phyloP scores from a whole-genome alignment of 2,797 vertebrate genomes.

The Parotocinclus haroldoi region DNA sequence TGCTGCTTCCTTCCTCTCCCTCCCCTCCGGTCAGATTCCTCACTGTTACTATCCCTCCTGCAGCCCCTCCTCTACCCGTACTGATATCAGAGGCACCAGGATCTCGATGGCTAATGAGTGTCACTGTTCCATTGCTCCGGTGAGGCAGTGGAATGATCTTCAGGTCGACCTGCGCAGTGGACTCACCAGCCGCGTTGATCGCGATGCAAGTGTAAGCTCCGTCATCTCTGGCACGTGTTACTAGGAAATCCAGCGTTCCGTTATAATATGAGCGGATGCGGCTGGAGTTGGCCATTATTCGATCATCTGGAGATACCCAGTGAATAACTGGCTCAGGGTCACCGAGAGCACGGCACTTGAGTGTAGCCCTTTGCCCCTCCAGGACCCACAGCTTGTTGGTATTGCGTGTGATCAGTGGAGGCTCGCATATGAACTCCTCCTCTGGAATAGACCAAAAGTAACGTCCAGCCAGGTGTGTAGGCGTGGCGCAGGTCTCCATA shows the following conservation, averaged over 20 bases:
- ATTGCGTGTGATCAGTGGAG: slow-evolving; percentile 88
- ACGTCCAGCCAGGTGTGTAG: slow-evolving; percentile 75
- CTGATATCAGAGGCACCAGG: slow-evolving; percentile 70
- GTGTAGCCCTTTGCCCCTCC: slow-evolving; percentile 84
- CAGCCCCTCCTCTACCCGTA: slow-evolving; percentile 43
- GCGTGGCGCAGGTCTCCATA: slow-evolving; percentile 91
- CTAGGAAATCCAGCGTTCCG: slow-evolving; percentile 75
- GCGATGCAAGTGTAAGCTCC: slow-evolving; percentile 77
- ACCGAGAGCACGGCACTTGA: slow-evolving; percentile 84
- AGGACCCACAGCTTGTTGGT: slow-evolving; percentile 88
- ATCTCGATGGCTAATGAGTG: slow-evolving; percentile 49
- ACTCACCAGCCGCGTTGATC: slow-evolving; percentile 77
- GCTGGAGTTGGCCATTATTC: slow-evolving; percentile 78
- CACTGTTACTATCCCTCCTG: slow-evolving; percentile 57
- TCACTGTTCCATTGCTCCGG: slow-evolving; percentile 60
- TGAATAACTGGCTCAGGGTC: slow-evolving; percentile 85
- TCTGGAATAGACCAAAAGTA: slow-evolving; percentile 93
- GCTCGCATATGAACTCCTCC: slow-evolving; percentile 90
- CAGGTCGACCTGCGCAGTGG: slow-evolving; percentile 71
- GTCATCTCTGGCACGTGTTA: slow-evolving; percentile 70
- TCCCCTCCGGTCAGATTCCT: slow-evolving; percentile 49
- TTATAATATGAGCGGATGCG: slow-evolving; percentile 72
- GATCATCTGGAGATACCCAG: slow-evolving; percentile 90
- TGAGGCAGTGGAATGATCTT: slow-evolving; percentile 77
- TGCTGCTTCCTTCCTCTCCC: slow-evolving; percentile 34